Evolutionary conservation across 2,797 vertebrate genomes (phyloP), one percentile per base, ranked within the genome.

Genomic region (Notolabrus celidotus): DNA sequence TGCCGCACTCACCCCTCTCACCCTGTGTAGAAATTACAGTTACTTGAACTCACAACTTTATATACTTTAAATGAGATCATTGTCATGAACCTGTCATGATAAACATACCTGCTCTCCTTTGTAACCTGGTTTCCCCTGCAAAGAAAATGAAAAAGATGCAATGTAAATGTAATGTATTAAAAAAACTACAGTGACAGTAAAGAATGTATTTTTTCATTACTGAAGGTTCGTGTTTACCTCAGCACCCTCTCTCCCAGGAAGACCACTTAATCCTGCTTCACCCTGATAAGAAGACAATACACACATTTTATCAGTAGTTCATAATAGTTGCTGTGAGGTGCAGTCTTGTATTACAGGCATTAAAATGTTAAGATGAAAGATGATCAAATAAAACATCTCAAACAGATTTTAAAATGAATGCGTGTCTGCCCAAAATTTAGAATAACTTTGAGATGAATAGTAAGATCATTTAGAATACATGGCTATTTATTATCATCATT

Each of bases 1-100:
- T 95, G 52, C 96, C 97, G 77, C 96, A 98, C 79, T 97, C 95
- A 16, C 96, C 96, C 91, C 95, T 93, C 85, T 96, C 95, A 66
- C 97, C 96, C 96, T 97, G 87, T 17, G 61, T 23, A 55, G 33
- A 75, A 41, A 83, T 65, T 3, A 67, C 3, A 80, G 20, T 14
- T n/a, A 20, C 11, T 64, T 56, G 27, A 64, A 69, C 19, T 25
- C 29, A 31, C 29, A 31, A 2, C 6, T 27, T 74, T n/a, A 6
- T 15, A 29, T 5, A 50, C n/a, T n/a, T n/a, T n/a, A 22, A 46
- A 69, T 33, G 31, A 72, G 19, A 43, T 19, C 27, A 17, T 55
- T 46, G 14, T 31, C 12, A 47, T 34, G 45, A 10, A 67, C 39
- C 0, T 41, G 14, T 15, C 1, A 16, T 16, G 3, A 61, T 43